Evolutionary conservation across 2,113 vertebrate genomes (phyloP).

Genomic region (Nicator chloris): DNA sequence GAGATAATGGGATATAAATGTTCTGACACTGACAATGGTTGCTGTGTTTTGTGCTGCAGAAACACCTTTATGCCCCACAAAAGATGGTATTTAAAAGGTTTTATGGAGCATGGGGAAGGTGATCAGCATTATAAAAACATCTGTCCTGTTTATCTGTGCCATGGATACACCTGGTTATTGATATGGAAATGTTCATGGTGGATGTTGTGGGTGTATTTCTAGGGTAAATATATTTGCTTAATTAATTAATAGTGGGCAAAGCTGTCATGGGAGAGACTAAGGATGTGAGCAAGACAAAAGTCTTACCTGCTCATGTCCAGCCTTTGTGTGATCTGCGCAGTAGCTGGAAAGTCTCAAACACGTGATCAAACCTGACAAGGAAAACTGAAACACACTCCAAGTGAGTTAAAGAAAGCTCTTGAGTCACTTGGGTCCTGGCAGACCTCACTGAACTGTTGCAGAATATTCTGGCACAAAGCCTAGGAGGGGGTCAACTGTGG

Average conservation of each 20-base stretch:
- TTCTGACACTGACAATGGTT: not conserved
- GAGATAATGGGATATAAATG: not conserved
- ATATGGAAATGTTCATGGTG: not conserved
- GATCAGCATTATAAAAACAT: not conserved
- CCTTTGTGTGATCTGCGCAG: not conserved
- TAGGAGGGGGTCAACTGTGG: not conserved
- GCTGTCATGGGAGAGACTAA: not conserved
- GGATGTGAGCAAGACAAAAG: not conserved
- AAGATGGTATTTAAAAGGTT: not conserved
- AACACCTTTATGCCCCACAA: not conserved
- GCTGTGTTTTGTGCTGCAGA: not conserved
- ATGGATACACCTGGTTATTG: not conserved
- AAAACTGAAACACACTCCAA: not conserved
- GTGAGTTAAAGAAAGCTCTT: not conserved
- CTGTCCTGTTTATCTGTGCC: not conserved
- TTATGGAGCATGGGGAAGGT: not conserved
- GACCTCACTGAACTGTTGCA: not conserved
- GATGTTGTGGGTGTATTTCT: not conserved
- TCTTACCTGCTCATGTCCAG: not conserved
- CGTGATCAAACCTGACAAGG: fast-evolving
- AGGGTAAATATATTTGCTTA: not conserved
- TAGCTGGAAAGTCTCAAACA: not conserved
- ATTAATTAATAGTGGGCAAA: not conserved
- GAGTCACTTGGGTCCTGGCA: not conserved
- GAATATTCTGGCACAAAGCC: not conserved